Percentiles rank a stretch among this genome's conserved stretches.
Evolutionary conservation across 2,113 vertebrate species (phyloP).

Genomic region (Andinoacara biseriatus): DNA sequence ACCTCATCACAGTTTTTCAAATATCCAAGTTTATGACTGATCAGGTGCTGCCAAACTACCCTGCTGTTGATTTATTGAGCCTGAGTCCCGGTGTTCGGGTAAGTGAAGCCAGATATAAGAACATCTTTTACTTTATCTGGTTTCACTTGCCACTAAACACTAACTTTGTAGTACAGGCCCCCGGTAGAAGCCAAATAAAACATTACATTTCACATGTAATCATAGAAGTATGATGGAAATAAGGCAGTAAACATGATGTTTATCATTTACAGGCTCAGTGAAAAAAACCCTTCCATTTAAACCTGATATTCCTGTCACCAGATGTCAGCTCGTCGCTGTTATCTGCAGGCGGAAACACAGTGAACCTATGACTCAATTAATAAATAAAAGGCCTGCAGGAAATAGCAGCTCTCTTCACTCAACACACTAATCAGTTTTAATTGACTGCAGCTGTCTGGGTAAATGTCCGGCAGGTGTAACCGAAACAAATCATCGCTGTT

Average conservation of each 20-base stretch:
- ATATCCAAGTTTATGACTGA: not conserved
- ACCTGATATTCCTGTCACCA: constrained; percentile 8
- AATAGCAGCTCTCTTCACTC: constrained; percentile 17
- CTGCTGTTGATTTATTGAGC: not conserved
- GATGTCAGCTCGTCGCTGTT: not conserved
- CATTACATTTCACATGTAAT: not conserved
- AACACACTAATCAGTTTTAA: constrained; percentile 48
- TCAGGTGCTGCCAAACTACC: not conserved
- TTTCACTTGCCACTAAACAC: not conserved
- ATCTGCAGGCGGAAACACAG: not conserved
- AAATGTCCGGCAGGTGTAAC: constrained; percentile 21
- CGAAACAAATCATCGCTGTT: not conserved
- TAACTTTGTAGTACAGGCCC: not conserved
- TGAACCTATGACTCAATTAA: constrained; percentile 4
- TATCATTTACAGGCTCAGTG: not conserved
- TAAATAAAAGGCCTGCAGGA: constrained; percentile 19
- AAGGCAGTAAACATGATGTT: not conserved
- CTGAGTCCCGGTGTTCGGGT: not conserved
- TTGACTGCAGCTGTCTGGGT: constrained; percentile 25
- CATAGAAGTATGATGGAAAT: not conserved
- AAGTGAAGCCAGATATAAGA: not conserved
- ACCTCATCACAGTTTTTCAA: not conserved
- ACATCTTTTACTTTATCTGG: not conserved
- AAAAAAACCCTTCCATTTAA: not conserved
- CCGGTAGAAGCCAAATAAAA: not conserved